Evolutionary conservation across 2,888 invertebrate genomes (phyloP).

Genomic region (Laspeyria flexula): DNA sequence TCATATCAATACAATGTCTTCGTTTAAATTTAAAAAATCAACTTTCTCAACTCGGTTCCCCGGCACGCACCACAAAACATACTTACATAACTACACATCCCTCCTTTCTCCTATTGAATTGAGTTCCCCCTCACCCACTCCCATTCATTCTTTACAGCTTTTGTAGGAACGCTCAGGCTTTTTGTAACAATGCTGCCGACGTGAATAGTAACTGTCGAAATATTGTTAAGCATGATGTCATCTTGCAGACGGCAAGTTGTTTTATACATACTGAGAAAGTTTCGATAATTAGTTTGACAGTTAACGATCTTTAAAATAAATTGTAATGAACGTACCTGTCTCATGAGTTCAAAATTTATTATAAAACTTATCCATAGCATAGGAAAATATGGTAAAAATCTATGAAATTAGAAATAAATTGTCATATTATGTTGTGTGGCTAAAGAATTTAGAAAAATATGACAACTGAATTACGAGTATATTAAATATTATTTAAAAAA

Average conservation of each 20-base stretch:
- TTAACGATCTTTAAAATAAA: no score
- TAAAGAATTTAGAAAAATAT: no score
- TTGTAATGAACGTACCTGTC: no score
- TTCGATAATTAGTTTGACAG: slow-evolving; percentile 23
- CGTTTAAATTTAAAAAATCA: slow-evolving; percentile 37
- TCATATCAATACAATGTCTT: slow-evolving; percentile 16
- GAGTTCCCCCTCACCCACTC: slow-evolving; percentile 67
- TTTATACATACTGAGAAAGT: slow-evolving; percentile 29
- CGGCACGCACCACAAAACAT: slow-evolving; percentile 76
- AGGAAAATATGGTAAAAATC: no score
- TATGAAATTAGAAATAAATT: no score
- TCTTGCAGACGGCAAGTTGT: slow-evolving; percentile 50
- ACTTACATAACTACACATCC: slow-evolving; percentile 78
- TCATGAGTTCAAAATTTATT: no score
- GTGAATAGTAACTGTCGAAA: slow-evolving; percentile 80
- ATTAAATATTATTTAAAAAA: no score
- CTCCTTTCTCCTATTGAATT: slow-evolving; percentile 77
- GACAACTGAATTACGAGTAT: no score
- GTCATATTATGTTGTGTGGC: no score
- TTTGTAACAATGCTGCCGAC: slow-evolving; percentile 72
- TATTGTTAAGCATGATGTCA: slow-evolving; percentile 74
- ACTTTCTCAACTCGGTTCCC: slow-evolving; percentile 40
- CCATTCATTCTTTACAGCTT: slow-evolving; percentile 82
- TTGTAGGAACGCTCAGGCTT: slow-evolving; percentile 78
- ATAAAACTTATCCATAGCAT: no score